phyloP scores from a whole-genome alignment of 2,888 invertebrate species.

The Sinopyrophorus schimmeli region DNA sequence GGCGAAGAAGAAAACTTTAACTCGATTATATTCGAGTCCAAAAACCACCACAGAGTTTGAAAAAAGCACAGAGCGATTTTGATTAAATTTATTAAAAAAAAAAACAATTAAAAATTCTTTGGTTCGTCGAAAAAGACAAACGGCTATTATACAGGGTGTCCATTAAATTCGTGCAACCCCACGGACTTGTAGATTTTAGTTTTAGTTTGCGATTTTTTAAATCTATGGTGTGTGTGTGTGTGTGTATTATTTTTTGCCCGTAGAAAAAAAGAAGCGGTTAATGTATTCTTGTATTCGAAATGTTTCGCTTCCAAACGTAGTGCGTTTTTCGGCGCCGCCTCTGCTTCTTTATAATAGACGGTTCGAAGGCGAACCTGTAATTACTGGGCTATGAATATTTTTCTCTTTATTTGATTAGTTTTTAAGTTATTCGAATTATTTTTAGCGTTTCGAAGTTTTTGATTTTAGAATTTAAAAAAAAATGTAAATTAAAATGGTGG shows the following conservation, averaged over 20 bases:
- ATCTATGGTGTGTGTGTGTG: slow-evolving; percentile 15
- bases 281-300: slow-evolving; percentile 31
- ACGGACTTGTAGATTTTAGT: too few relatives aligned
- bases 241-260: slow-evolving; percentile 16
- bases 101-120: too few relatives aligned
- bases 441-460: too few relatives aligned
- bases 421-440: slow-evolving; percentile 36
- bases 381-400: slow-evolving; percentile 52
- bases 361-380: slow-evolving; percentile 50
- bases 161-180: too few relatives aligned
- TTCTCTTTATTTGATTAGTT: slow-evolving; percentile 48
- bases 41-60: background rate
- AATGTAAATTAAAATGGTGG: too few relatives aligned
- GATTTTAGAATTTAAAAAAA: too few relatives aligned
- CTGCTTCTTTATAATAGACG: slow-evolving; percentile 55
- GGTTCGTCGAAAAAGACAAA: too few relatives aligned
- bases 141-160: too few relatives aligned
- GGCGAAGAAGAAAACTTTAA: slow-evolving; percentile 8
- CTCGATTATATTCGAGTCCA: background rate
- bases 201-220: too few relatives aligned
- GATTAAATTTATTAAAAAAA: too few relatives aligned
- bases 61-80: too few relatives aligned
- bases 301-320: slow-evolving; percentile 30
- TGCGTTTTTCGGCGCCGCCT: slow-evolving; percentile 46
- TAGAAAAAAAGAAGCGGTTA: too few relatives aligned